Evolutionary conservation across 1,140 invertebrate species (phyloP).

Genomic region (Paralvinella palmiformis): DNA sequence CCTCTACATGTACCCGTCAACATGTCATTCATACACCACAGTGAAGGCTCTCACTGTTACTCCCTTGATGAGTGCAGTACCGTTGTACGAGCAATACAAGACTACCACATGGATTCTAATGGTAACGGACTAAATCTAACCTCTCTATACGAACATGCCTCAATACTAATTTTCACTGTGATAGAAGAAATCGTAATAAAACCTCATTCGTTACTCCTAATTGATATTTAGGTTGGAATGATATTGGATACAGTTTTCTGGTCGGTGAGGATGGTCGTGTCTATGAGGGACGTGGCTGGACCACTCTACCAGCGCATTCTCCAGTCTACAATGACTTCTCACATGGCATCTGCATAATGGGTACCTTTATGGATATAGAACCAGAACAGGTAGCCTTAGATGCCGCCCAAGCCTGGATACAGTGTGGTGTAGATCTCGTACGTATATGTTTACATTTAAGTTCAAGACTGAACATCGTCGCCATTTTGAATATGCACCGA

Average conservation of each 20-base stretch:
- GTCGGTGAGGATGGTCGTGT: constrained; percentile 69
- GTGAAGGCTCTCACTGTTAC: constrained; percentile 24
- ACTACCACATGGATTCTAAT: constrained; percentile 26
- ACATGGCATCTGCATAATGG: constrained; percentile 51
- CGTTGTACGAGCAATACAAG: constrained; percentile 23
- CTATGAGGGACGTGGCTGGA: constrained; percentile 72
- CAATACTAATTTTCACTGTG: too few species aligned
- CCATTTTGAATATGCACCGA: too few species aligned
- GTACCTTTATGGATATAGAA: not conserved
- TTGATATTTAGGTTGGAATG: constrained; percentile 63
- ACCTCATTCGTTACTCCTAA: too few species aligned
- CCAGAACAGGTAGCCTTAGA: too few species aligned
- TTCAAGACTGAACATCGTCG: too few species aligned
- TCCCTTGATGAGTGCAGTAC: constrained; percentile 18
- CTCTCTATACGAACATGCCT: too few species aligned
- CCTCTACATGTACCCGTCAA: constrained; percentile 54
- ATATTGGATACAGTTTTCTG: constrained; percentile 68
- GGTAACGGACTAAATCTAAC: too few species aligned
- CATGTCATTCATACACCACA: constrained; percentile 58
- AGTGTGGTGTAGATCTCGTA: too few species aligned
- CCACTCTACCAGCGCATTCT: constrained; percentile 61
- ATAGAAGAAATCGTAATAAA: too few species aligned
- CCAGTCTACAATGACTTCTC: constrained; percentile 61
- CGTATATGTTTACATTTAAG: too few species aligned
- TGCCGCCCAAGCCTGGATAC: too few species aligned